A percentile compares a stretch with the other conserved stretches of the same genome.
These are phyloP conservation scores for Vandiemenella viatica DNA, from an alignment of 2,888 invertebrate species.

Conservation along the genomic window DNA sequence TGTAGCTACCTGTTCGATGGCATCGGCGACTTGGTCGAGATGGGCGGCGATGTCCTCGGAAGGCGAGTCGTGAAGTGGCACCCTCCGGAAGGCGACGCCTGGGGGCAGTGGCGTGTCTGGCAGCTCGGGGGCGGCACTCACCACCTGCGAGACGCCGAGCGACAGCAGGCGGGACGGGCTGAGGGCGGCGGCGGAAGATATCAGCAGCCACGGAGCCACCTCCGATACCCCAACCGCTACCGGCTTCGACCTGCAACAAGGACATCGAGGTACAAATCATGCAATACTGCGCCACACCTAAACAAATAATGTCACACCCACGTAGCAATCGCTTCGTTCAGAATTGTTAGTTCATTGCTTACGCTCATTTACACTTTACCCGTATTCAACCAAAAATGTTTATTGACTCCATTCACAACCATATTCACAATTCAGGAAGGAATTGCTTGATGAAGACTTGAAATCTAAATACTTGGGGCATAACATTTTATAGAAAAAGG, in stretches of 20 bases:
- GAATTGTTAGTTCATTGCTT: too few relatives aligned
- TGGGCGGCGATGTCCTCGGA: constrained; percentile 53
- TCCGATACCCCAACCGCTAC: constrained; percentile 36
- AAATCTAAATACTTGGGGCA: too few relatives aligned
- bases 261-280: too few relatives aligned
- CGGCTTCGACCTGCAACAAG: not conserved
- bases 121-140: constrained; percentile 71
- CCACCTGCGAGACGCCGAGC: constrained; percentile 56
- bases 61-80: constrained; percentile 59
- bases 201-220: constrained; percentile 54
- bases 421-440: too few relatives aligned
- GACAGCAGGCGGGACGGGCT: constrained; percentile 50
- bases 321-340: too few relatives aligned
- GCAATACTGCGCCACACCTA: too few relatives aligned
- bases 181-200: constrained; percentile 65
- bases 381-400: too few relatives aligned
- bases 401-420: too few relatives aligned
- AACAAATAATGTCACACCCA: too few relatives aligned
- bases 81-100: constrained; percentile 46
- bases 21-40: constrained; percentile 63
- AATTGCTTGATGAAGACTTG: too few relatives aligned
- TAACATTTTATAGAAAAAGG: too few relatives aligned
- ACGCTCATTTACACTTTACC: too few relatives aligned
- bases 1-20: constrained; percentile 52
- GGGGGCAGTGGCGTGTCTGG: constrained; percentile 46